These are phyloP conservation scores for Stenolophus ochropezus DNA, from an alignment of 2,888 invertebrate species.

Conservation along the genomic window DNA sequence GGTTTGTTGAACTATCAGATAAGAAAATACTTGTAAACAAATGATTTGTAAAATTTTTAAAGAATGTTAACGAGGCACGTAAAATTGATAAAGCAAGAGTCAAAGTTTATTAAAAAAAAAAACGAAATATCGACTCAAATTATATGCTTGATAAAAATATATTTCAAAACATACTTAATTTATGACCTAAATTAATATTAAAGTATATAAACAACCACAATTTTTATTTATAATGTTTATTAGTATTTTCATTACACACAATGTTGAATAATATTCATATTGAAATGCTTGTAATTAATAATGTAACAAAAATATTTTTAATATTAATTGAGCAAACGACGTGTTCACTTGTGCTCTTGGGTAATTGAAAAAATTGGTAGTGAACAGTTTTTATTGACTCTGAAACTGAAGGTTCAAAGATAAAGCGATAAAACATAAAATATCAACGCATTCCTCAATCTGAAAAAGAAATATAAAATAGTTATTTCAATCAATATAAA, in stretches of 20 bases:
- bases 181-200: too few relatives aligned
- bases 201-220: background rate
- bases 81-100: too few relatives aligned
- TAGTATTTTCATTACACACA: constrained; percentile 21
- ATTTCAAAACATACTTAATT: too few relatives aligned
- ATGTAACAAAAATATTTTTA: constrained; percentile 7
- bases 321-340: constrained; percentile 32
- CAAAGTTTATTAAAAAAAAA: too few relatives aligned
- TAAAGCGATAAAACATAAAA: constrained; percentile 88
- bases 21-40: too few relatives aligned
- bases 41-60: too few relatives aligned
- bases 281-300: background rate
- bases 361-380: constrained; percentile 11
- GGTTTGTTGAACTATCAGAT: too few relatives aligned
- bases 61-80: too few relatives aligned
- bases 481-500: too few relatives aligned
- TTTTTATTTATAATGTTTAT: background rate
- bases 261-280: background rate
- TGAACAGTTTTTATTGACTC: constrained; percentile 21
- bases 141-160: too few relatives aligned
- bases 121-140: too few relatives aligned
- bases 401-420: constrained; percentile 81
- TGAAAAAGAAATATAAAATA: constrained; percentile 71
- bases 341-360: background rate
- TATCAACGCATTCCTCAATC: constrained; percentile 96